These are phyloP conservation scores for Cerceris ruficornis DNA, from an alignment of 2,888 invertebrate genomes.

Conservation along the genomic window DNA sequence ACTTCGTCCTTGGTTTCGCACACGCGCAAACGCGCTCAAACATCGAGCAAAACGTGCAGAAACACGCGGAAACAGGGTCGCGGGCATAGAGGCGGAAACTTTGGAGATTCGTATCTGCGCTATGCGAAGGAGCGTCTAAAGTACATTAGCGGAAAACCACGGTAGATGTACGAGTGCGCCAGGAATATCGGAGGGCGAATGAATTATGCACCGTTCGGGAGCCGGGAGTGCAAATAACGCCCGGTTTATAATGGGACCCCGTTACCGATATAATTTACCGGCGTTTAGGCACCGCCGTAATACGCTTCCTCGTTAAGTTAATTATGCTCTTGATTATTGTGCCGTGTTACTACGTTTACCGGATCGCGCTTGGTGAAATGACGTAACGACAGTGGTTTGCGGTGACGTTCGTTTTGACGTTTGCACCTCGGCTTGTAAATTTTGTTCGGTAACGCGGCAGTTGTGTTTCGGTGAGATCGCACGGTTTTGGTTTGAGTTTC, in stretches of 20 bases:
- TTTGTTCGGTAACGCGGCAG: not conserved
- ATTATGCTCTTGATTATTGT: slow-evolving; percentile 36
- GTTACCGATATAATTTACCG: slow-evolving; percentile 52
- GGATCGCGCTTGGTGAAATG: not conserved
- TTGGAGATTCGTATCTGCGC: slow-evolving; percentile 37
- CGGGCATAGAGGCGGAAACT: slow-evolving; percentile 19
- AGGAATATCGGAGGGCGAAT: slow-evolving; percentile 54
- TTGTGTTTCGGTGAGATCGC: not conserved
- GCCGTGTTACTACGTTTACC: slow-evolving; percentile 1
- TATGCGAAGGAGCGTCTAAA: slow-evolving; percentile 32
- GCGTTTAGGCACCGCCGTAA: slow-evolving; percentile 45
- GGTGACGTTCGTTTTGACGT: not conserved
- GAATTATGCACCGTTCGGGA: slow-evolving; percentile 57
- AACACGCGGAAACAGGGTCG: not conserved
- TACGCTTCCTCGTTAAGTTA: slow-evolving; percentile 54
- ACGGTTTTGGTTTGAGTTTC: slow-evolving; percentile 1
- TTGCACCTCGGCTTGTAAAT: not conserved
- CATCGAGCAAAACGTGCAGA: not conserved
- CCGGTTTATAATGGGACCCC: slow-evolving; percentile 49
- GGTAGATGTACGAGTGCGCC: slow-evolving; percentile 49
- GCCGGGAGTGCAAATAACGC: slow-evolving; percentile 39
- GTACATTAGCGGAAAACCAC: slow-evolving; percentile 59
- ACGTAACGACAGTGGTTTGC: not conserved
- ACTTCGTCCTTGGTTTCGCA: not conserved
- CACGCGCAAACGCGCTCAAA: not conserved